Percentiles rank a stretch among this genome's conserved stretches.
phyloP scores from a whole-genome alignment of 2,113 vertebrate species.

The Nibea coibor region DNA sequence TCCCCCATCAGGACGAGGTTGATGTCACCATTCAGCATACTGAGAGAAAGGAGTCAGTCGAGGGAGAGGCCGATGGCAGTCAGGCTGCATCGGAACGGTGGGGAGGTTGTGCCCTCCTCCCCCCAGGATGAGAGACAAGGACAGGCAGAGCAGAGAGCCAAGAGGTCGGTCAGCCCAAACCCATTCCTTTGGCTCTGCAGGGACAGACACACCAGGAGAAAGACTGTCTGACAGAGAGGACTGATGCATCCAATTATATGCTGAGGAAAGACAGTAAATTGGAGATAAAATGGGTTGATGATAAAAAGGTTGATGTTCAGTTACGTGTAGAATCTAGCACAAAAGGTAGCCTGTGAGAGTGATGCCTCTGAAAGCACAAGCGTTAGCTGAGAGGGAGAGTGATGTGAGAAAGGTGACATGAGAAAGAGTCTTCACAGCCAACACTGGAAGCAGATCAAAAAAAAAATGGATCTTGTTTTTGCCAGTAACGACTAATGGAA shows the following conservation, averaged over 20 bases:
- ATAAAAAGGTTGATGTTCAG: not conserved
- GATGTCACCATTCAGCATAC: constrained; percentile 82
- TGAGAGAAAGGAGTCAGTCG: constrained; percentile 88
- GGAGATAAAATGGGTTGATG: too few relatives aligned
- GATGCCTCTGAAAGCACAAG: not conserved
- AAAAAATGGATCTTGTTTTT: not conserved
- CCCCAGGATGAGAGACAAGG: constrained; percentile 69
- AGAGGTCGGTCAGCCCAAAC: constrained; percentile 80
- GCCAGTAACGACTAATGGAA: not conserved
- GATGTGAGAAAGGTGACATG: not conserved
- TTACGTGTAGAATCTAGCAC: not conserved
- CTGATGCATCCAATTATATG: not conserved
- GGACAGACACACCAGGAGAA: constrained; percentile 82
- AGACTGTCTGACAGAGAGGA: constrained; percentile 78
- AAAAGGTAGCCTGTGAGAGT: not conserved
- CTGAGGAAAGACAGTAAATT: not conserved
- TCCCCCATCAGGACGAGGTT: constrained; percentile 78
- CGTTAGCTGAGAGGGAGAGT: not conserved
- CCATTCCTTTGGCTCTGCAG: constrained; percentile 82
- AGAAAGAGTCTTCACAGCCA: not conserved
- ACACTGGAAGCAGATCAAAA: not conserved
- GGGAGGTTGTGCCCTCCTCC: constrained; percentile 16
- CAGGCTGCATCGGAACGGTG: constrained; percentile 45
- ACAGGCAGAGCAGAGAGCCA: constrained; percentile 67
- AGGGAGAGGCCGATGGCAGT: constrained; percentile 82